Evolutionary conservation across 2,113 vertebrate species (phyloP).

Genomic region (Galbula dea): DNA sequence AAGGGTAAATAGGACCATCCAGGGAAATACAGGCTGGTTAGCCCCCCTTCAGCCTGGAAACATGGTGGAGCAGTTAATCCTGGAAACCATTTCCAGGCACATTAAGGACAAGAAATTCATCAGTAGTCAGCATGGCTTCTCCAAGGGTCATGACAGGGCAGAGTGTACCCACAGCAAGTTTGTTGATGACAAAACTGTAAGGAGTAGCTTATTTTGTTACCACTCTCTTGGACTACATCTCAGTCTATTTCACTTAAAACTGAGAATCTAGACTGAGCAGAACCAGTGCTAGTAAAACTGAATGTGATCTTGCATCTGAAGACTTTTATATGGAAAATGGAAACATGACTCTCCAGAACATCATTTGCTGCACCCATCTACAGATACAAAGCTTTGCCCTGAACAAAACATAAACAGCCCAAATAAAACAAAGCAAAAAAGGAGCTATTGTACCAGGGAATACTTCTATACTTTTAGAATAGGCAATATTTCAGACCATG

Average conservation of each 20-base stretch:
- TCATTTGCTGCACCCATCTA: neutral
- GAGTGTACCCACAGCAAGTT: neutral
- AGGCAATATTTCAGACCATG: neutral
- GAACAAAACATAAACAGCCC: neutral
- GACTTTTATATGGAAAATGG: neutral
- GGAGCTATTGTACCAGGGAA: neutral
- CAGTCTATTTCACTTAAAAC: neutral
- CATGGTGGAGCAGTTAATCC: neutral
- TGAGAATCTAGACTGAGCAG: neutral
- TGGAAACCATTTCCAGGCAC: neutral
- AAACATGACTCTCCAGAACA: neutral
- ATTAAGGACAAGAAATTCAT: neutral
- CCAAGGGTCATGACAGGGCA: neutral
- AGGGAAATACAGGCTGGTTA: neutral
- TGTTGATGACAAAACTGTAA: neutral
- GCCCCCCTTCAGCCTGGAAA: neutral
- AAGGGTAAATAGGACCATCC: neutral
- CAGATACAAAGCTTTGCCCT: neutral
- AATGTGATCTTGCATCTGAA: neutral
- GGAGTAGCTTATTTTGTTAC: neutral
- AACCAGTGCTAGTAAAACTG: neutral
- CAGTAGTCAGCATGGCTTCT: neutral
- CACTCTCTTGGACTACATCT: neutral
- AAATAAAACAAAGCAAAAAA: neutral
- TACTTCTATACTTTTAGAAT: neutral